Conservation (phyloP, 2,797 vertebrate species). For the Gymnothorax reevesii region DNA sequence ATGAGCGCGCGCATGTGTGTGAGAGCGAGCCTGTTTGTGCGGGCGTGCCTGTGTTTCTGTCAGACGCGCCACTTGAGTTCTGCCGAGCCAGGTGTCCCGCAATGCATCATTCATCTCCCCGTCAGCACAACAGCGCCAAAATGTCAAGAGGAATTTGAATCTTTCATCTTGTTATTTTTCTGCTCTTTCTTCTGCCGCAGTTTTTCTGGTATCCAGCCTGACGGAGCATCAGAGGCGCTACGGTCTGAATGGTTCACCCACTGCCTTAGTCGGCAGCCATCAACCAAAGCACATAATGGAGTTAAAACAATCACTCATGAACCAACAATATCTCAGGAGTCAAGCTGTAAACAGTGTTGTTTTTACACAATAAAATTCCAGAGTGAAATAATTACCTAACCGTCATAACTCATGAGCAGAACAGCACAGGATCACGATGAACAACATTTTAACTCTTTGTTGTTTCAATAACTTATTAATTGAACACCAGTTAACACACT, state of each 20-base stretch:
- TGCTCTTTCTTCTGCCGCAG: no score
- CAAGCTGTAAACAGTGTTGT: background rate
- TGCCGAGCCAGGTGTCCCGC: constrained; percentile 21
- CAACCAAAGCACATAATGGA: background rate
- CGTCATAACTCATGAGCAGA: background rate
- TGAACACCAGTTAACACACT: no score
- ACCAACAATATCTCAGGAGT: background rate
- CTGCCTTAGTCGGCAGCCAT: background rate
- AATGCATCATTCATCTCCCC: constrained; percentile 31
- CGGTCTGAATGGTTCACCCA: background rate
- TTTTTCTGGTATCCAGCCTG: background rate
- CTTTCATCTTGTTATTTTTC: background rate
- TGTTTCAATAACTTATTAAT: background rate
- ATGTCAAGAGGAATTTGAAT: background rate
- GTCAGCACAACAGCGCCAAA: constrained; percentile 11
- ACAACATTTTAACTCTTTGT: background rate
- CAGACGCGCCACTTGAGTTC: constrained; percentile 12
- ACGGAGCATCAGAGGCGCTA: background rate
- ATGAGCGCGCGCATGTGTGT: no score
- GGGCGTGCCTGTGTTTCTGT: background rate
- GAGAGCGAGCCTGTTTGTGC: no score
- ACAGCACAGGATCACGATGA: background rate
- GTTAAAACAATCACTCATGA: background rate
- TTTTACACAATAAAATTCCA: background rate
- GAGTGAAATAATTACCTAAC: background rate